Base-by-base conservation (phyloP, 2,797 vertebrate genomes). In the Streptopelia turtur region DNA sequence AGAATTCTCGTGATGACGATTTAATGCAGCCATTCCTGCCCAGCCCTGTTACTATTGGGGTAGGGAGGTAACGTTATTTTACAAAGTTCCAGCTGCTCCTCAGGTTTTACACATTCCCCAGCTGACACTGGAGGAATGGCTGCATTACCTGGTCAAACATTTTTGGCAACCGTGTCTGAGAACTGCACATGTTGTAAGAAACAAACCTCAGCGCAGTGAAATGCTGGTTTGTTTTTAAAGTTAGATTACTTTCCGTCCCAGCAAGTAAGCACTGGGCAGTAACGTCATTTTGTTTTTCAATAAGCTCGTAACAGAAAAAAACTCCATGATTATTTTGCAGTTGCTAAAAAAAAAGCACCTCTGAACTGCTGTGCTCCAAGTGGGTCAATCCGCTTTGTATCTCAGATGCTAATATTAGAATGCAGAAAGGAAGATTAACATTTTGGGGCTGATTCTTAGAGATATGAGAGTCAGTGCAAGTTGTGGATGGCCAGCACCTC, bases 141-240 rank as follows among this genome's bases (percentile, higher is more conserved):
- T 96, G 95, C 92, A 96, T 94, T 95, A 96, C 82, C 94, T 98
- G 95, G 97, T 98, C 98, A 98, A 97, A 97, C 96, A 88, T 94
- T 98, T 98, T 98, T 98, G 98, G 98, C 98, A 98, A 99, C 98
- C 53, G 83, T 97, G 97, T 97, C 97, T 97, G 97, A 98, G 97
- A 98, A 97, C 98, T 98, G 98, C 98, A 98, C 95, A 93, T 97
- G 98, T 97, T 97, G 97, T 97, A 96, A 98, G 98, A 98, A 98
- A 98, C 92, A 71, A 98, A 97, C 97, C 97, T 97, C 98, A 98
- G 98, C 95, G 97, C 98, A 98, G 98, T 98, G 71, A 90, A 85
- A 70, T 47, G 56, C 87, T 90, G 89, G 93, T 78, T 88, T 82
- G 65, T 61, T 90, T 92, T 75, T 78, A 59, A 61, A 90, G 90